Evolutionary conservation across 2,888 invertebrate species (phyloP), one percentile per base, ranked within the genome.

Genomic region (Anoplius nigerrimus): DNA sequence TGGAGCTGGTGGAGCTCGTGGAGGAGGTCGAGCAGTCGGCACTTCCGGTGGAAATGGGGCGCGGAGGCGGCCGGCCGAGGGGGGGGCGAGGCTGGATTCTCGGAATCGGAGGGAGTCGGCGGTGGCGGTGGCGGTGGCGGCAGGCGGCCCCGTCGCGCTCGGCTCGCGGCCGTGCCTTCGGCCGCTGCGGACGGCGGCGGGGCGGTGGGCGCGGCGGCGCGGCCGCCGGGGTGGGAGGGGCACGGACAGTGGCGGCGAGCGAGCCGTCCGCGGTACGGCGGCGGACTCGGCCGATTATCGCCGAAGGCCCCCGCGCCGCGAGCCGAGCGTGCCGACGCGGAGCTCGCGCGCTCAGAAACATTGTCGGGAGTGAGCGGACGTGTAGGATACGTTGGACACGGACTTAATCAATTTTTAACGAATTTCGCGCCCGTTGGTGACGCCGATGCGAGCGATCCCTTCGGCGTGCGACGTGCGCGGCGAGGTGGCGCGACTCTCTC

Each of bases 231-330:
- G 75, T 75, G 65, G 75, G 65, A 67, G 75, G 73, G 71, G 80
- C 80, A 72, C 85, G 78, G 85, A 86, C 81, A 60, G 46, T 66
- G 76, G 67, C 48, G 70, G 46, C 68, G 58, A 51, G n/a, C n/a
- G n/a, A n/a, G n/a, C n/a, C n/a, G n/a, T n/a, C n/a, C n/a, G n/a
- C n/a, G n/a, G n/a, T n/a, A n/a, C n/a, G n/a, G n/a, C n/a, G n/a
- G n/a, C n/a, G n/a, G n/a, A n/a, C n/a, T n/a, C n/a, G n/a, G n/a
- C n/a, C n/a, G n/a, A n/a, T n/a, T n/a, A n/a, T n/a, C n/a, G n/a
- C n/a, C n/a, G n/a, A n/a, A n/a, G n/a, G n/a, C n/a, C n/a, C n/a
- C n/a, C n/a, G n/a, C n/a, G n/a, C n/a, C n/a, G n/a, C n/a, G n/a
- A n/a, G n/a, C n/a, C n/a, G n/a, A n/a, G n/a, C n/a, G n/a, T n/a